Evolutionary conservation across 2,888 invertebrate species (phyloP), one percentile per base, ranked within the genome.

Genomic region (Synanthedon vespiformis): DNA sequence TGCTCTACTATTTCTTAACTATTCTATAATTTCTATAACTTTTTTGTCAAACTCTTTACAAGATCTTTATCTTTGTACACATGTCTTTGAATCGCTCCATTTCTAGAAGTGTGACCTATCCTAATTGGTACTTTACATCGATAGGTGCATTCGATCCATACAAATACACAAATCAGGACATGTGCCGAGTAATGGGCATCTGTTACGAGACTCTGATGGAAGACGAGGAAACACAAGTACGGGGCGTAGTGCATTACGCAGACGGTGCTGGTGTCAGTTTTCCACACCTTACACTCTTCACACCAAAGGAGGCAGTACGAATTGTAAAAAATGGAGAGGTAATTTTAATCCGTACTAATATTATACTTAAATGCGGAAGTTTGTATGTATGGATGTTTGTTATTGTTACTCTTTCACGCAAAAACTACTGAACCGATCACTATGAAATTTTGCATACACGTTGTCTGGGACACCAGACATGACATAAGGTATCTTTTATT

Each of bases 301-400:
- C 93, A 2, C 94, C 93, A 3, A 92, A 90, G 58, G 94, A 94
- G 70, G 93, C 94, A 40, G 92, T 93, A 16, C 89, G 93, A 62
- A 93, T 94, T 58, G 93, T 93, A 4, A 94, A 93, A 74, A 94
- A 94, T 70, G 93, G 93, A 69, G 93, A 94, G 90, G 93, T 93
- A 61, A 55, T 12, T 48, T 16, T 16, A 16, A 16, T 16, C 16
- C 16, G 16, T 16, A 16, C 16, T 16, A 16, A 16, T 16, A 16
- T 16, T 16, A 16, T 16, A n/a, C n/a, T n/a, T n/a, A 16, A 16
- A 16, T 16, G 16, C 16, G 16, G 2, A 16, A 16, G 1, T 16
- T 16, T 16, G 16, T 16, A 16, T 2, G 16, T 1, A 16, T 16
- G 16, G 16, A 16, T 16, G 16, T 16, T 16, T 16, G 16, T 16